These are phyloP conservation scores for Bombus ignitus DNA, from an alignment of 1,140 invertebrate genomes.

Conservation along the genomic window DNA sequence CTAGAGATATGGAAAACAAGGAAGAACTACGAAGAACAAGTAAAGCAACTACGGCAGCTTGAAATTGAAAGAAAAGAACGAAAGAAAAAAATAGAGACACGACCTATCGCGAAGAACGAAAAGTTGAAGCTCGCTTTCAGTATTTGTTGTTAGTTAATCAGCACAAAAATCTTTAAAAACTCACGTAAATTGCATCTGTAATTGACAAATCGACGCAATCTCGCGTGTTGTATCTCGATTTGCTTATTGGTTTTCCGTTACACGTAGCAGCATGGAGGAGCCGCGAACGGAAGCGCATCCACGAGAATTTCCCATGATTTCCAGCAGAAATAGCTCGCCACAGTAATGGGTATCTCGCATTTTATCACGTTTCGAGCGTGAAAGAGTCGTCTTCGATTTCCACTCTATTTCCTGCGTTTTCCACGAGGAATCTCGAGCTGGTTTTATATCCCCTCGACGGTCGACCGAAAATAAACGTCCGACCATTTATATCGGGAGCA, in stretches of 20 bases:
- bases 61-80: background rate
- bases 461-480: conserved; percentile 75
- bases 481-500: conserved; percentile 74
- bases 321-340: background rate
- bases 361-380: background rate
- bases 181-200: background rate
- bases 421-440: conserved; percentile 25
- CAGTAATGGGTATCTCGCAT: background rate
- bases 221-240: background rate
- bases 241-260: background rate
- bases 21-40: background rate
- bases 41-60: background rate
- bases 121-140: too few species aligned
- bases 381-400: conserved; percentile 23
- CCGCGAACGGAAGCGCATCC: background rate
- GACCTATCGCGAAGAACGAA: too few species aligned
- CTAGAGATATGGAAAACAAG: background rate
- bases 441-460: conserved; percentile 20
- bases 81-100: background rate
- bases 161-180: too few species aligned
- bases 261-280: background rate
- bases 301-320: background rate
- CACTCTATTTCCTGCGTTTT: conserved; percentile 36
- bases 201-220: background rate
- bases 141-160: too few species aligned